Evolutionary conservation across 2,113 vertebrate species (phyloP), one percentile per base, ranked within the genome.

Genomic region (Daubentonia madagascariensis): DNA sequence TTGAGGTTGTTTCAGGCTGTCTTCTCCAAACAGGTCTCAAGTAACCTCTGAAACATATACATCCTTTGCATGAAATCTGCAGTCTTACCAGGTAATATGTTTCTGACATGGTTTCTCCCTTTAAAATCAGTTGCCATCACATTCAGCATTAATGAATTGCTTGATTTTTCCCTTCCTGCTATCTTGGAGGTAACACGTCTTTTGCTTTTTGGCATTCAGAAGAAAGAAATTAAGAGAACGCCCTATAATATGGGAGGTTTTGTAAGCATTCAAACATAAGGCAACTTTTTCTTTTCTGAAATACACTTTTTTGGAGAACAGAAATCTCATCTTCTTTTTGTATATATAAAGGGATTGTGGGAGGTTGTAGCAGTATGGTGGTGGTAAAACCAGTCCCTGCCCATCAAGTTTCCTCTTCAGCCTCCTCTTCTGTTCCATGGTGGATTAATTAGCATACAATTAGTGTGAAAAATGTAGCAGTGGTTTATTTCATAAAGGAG

Each of bases 81-180:
- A 57, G 37, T 67, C 52, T 84, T 91, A 48, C 18, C 8, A 35
- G 50, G 28, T 70, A 65, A 75, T 72, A 28, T 83, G n/a, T 67
- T 86, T 73, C 73, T 73, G 65, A 94, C 59, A 23, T 28, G 28
- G 22, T 67, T 76, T 95, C 43, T 91, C 23, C 48, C 81, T 92
- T 96, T 93, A 75, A 84, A 70, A 73, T 65, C 50, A 43, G 13
- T 84, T 59, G 20, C 52, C 67, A 28, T 96, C 79, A 78, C 73
- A 50, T 65, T 85, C 59, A 75, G 28, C 57, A n/a, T 80, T 75
- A 91, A 80, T 57, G 63, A 94, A 72, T n/a, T 73, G 16, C 61
- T 91, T 93, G 67, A 93, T 85, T 96, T 95, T 85, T 97, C 50
- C 75, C 4, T 81, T 78, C 40, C 22, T 40, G n/a, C 61, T 86